Conservation (phyloP, 2,113 vertebrate species). For the Bungarus multicinctus region DNA sequence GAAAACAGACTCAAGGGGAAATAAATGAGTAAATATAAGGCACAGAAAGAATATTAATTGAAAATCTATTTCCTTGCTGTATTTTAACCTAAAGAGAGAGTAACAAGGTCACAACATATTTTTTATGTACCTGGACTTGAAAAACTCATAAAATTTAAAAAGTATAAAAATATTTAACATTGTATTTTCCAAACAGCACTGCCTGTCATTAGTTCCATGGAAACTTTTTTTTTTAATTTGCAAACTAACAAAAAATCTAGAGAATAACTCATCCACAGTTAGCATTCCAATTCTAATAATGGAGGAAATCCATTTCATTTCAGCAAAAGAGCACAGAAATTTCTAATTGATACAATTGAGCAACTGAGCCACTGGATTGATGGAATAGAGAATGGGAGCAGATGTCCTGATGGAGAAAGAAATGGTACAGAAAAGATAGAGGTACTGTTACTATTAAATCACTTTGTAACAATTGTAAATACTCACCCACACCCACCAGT, state of each 20-base stretch:
- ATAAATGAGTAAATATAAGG: background rate
- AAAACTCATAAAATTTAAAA: background rate
- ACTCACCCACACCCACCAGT: background rate
- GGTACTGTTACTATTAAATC: slow-evolving; percentile 1
- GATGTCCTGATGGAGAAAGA: slow-evolving; percentile 61
- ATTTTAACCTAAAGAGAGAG: background rate
- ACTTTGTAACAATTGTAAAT: slow-evolving; percentile 21
- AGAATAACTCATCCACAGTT: slow-evolving; percentile 22
- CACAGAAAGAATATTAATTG: background rate
- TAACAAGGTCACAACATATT: background rate
- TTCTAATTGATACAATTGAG: slow-evolving; percentile 77
- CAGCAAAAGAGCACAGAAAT: slow-evolving; percentile 68
- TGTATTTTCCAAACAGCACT: background rate
- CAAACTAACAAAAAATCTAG: slow-evolving; percentile 13
- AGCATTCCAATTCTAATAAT: slow-evolving; percentile 32
- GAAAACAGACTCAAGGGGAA: background rate
- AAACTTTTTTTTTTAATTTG: slow-evolving; percentile 38
- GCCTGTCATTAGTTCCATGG: background rate
- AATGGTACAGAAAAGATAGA: slow-evolving; percentile 21
- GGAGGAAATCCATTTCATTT: slow-evolving; percentile 67
- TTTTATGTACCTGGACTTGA: background rate
- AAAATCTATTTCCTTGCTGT: background rate
- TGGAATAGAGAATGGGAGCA: slow-evolving; percentile 59
- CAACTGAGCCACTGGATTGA: slow-evolving; percentile 70
- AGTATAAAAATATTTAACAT: background rate